These are phyloP conservation scores for Benitochromis conjunctus DNA, from an alignment of 2,113 vertebrate species.

Conservation along the genomic window DNA sequence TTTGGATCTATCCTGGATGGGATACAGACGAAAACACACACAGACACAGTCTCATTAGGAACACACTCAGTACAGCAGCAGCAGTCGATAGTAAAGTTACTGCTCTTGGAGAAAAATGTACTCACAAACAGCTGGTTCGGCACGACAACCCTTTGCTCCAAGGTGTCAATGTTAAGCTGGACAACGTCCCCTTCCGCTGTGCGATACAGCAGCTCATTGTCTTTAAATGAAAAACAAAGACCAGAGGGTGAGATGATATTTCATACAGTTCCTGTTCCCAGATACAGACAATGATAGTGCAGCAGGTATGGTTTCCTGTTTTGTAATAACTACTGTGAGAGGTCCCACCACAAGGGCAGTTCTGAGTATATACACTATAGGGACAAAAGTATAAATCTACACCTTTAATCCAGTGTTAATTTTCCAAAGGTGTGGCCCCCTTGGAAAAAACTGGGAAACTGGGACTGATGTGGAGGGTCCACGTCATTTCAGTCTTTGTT, in stretches of 20 bases:
- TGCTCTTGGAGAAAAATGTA: constrained; percentile 25
- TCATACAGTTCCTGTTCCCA: not conserved
- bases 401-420: not conserved
- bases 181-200: constrained; percentile 82
- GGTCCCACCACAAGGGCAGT: not conserved
- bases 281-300: not conserved
- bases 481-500: not conserved
- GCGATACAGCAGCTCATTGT: constrained; percentile 86
- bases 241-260: not conserved
- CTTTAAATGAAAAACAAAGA: constrained; percentile 61
- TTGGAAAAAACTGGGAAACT: not conserved
- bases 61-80: not conserved
- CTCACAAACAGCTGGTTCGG: constrained; percentile 92
- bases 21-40: constrained; percentile 1
- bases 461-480: not conserved
- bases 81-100: not conserved
- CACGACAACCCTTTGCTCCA: constrained; percentile 77
- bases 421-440: not conserved
- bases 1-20: constrained; percentile 80
- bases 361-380: not conserved
- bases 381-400: not conserved
- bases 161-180: constrained; percentile 79
- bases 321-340: not conserved
- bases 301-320: not conserved
- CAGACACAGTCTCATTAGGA: not conserved